phyloP scores from a whole-genome alignment of 1,140 invertebrate genomes.

The Drosophila chauvacae region DNA sequence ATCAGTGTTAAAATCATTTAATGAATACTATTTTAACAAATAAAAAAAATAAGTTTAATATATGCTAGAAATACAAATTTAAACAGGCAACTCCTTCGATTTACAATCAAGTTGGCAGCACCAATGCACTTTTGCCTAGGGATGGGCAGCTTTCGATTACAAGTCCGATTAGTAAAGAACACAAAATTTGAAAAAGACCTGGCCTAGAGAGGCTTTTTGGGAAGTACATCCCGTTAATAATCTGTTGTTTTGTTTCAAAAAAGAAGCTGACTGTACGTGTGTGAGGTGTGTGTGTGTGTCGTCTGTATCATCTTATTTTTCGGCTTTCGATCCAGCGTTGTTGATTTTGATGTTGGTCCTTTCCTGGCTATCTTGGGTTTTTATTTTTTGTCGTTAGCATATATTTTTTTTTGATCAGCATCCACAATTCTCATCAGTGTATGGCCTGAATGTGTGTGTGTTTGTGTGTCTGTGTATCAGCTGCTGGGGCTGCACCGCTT shows the following conservation, averaged over 20 bases:
- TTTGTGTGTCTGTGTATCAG: conserved; percentile 42
- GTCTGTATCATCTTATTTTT: conserved; percentile 11
- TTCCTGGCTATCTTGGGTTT: conserved; percentile 23
- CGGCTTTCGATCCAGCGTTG: conserved; percentile 44
- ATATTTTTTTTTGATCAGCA: not conserved
- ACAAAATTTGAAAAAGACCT: conserved; percentile 22
- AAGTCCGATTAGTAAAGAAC: not conserved
- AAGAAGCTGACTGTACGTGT: conserved; percentile 11
- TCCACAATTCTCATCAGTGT: conserved; percentile 37
- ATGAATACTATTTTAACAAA: conserved; percentile 5
- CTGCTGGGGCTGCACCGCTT: conserved; percentile 64
- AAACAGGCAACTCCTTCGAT: conserved; percentile 3
- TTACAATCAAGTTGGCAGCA: conserved; percentile 14
- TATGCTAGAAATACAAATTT: conserved; percentile 1
- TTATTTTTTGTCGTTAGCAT: conserved; percentile 15
- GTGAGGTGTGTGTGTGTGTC: conserved; percentile 17
- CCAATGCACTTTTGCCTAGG: not conserved
- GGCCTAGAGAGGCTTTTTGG: conserved; percentile 2
- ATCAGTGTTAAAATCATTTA: conserved; percentile 2
- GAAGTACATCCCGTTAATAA: not conserved
- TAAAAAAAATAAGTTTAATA: not conserved
- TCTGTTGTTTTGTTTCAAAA: conserved; percentile 5
- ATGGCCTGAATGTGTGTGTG: conserved; percentile 23
- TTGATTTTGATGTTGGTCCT: conserved; percentile 53
- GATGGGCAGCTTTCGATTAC: conserved; percentile 11